These are phyloP conservation scores for Agrilus biguttatus DNA, from an alignment of 2,888 invertebrate species.

Conservation along the genomic window DNA sequence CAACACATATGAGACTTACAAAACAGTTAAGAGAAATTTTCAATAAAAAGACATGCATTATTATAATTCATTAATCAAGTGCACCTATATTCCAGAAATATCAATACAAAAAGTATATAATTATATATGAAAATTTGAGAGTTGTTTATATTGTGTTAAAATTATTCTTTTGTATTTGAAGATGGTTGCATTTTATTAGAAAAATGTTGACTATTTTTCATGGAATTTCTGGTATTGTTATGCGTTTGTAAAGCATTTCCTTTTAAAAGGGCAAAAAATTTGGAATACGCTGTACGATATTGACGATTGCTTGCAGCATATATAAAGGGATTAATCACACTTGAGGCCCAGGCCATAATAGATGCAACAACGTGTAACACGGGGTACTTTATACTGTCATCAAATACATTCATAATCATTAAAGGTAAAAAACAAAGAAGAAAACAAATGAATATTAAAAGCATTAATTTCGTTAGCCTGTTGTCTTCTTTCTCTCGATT, in stretches of 20 bases:
- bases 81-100: too few relatives aligned
- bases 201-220: constrained; percentile 6
- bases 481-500: constrained; percentile 52
- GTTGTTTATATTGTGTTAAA: too few relatives aligned
- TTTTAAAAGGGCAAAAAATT: constrained; percentile 32
- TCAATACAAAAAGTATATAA: too few relatives aligned
- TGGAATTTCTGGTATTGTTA: constrained; percentile 10
- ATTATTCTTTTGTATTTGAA: too few relatives aligned
- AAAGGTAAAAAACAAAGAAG: constrained; percentile 74
- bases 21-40: too few relatives aligned
- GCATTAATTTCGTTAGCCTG: constrained; percentile 71
- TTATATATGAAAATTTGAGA: too few relatives aligned
- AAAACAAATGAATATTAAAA: constrained; percentile 77
- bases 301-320: constrained; percentile 82
- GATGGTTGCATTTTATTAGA: too few relatives aligned
- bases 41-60: too few relatives aligned
- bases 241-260: too few relatives aligned
- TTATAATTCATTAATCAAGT: too few relatives aligned
- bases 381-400: constrained; percentile 60
- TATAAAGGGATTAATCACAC: constrained; percentile 79
- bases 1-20: too few relatives aligned
- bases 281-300: constrained; percentile 49
- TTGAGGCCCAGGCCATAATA: constrained; percentile 78
- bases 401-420: constrained; percentile 78
- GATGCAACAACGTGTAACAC: constrained; percentile 71